These are phyloP conservation scores for Sisyra nigra DNA, from an alignment of 2,888 invertebrate genomes.

Conservation along the genomic window DNA sequence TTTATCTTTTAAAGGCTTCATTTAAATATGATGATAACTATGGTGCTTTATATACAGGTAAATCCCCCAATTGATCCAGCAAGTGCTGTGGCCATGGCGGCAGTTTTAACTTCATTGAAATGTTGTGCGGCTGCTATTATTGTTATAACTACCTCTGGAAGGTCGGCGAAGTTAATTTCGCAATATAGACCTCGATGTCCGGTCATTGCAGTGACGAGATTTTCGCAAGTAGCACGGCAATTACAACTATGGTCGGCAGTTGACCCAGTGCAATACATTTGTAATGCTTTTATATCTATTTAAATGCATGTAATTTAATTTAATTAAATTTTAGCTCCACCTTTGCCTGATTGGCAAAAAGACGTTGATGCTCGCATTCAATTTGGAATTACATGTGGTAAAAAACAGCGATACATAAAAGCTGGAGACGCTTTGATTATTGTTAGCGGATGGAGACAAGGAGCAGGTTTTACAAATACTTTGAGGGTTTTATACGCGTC, in stretches of 20 bases:
- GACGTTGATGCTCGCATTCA: constrained; percentile 44
- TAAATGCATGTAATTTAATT: background rate
- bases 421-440: constrained; percentile 52
- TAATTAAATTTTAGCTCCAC: constrained; percentile 20
- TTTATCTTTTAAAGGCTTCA: background rate
- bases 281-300: constrained; percentile 39
- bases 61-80: constrained; percentile 42
- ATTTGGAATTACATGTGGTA: constrained; percentile 41
- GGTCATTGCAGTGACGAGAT: constrained; percentile 55
- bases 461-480: constrained; percentile 51
- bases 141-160: constrained; percentile 55
- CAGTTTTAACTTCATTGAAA: constrained; percentile 56
- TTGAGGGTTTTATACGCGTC: constrained; percentile 43
- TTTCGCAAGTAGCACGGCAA: constrained; percentile 48
- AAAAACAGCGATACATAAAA: constrained; percentile 42
- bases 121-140: constrained; percentile 57
- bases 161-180: constrained; percentile 53
- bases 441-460: constrained; percentile 54
- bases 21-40: constrained; percentile 2
- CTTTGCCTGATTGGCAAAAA: constrained; percentile 34
- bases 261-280: constrained; percentile 37
- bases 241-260: constrained; percentile 40
- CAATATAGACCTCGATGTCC: constrained; percentile 56
- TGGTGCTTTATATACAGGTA: constrained; percentile 21
- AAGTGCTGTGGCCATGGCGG: constrained; percentile 53